Conservation (phyloP, 37 sponge, comb jelly and placozoan genomes). For the Diacarnus erythraeanus region DNA sequence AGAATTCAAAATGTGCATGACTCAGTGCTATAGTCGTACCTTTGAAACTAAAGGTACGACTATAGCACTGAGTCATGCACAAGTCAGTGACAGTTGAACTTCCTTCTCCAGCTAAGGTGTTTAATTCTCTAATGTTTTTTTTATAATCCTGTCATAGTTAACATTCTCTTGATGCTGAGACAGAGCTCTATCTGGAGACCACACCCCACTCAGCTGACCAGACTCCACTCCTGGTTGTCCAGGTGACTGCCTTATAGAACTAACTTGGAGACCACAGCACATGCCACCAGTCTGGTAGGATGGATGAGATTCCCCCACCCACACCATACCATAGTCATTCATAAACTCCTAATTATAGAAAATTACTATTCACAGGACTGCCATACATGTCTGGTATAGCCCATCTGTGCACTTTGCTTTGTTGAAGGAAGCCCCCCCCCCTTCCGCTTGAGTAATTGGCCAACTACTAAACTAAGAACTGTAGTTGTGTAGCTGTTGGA, state of each 20-base stretch:
- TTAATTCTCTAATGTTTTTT: conserved; percentile 52
- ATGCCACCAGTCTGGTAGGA: too few species aligned
- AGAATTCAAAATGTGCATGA: too few species aligned
- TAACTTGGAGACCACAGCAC: too few species aligned
- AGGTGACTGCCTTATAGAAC: too few species aligned
- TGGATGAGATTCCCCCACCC: conserved; percentile 71
- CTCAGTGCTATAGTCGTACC: conserved; percentile 24
- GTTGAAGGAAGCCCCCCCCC: too few species aligned
- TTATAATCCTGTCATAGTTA: conserved; percentile 1
- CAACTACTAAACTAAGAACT: too few species aligned
- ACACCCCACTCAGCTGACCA: too few species aligned
- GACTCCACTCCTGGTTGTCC: conserved; percentile 9
- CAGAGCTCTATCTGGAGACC: conserved; percentile 40
- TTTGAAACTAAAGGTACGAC: too few species aligned
- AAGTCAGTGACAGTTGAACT: conserved; percentile 7
- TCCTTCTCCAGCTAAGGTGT: conserved; percentile 72
- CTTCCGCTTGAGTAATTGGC: too few species aligned
- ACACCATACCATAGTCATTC: conserved; percentile 95
- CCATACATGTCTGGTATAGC: too few species aligned
- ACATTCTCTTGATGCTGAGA: neutral
- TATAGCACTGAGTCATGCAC: conserved; percentile 69
- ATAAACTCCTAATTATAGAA: conserved; percentile 93
- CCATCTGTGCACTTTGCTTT: too few species aligned
- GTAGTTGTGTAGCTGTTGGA: too few species aligned
- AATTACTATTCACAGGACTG: neutral